phyloP scores from a whole-genome alignment of 1,140 invertebrate genomes.

The Drosophila persimilis region DNA sequence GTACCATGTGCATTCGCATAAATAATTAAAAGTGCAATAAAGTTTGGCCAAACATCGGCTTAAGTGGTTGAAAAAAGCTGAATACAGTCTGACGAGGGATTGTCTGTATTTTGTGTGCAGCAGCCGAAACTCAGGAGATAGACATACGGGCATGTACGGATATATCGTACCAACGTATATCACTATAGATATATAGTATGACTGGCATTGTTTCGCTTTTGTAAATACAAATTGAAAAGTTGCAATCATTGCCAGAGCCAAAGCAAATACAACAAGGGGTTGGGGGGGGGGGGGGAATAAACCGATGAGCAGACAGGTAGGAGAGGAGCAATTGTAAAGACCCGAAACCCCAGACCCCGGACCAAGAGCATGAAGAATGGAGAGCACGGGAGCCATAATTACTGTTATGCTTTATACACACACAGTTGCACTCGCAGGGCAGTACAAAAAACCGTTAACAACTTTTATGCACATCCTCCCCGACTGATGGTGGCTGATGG shows the following conservation, averaged over 20 bases:
- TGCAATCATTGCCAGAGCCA: constrained; percentile 44
- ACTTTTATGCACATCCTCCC: constrained; percentile 23
- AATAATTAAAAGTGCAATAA: no score
- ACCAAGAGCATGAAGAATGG: constrained; percentile 18
- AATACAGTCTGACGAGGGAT: constrained; percentile 5
- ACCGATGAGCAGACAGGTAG: constrained; percentile 37
- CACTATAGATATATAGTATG: constrained; percentile 27
- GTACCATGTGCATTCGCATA: no score
- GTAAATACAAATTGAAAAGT: constrained; percentile 62
- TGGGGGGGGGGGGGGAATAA: constrained; percentile 4
- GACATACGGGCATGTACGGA: constrained; percentile 1
- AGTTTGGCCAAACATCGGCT: constrained; percentile 9
- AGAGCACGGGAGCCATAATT: constrained; percentile 49
- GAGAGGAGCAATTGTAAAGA: constrained; percentile 16
- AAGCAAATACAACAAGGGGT: constrained; percentile 44
- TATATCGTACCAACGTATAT: neutral
- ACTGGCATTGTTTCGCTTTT: constrained; percentile 46
- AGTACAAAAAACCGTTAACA: constrained; percentile 32
- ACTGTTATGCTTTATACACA: constrained; percentile 55
- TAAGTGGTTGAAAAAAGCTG: constrained; percentile 18
- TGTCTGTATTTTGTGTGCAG: constrained; percentile 20
- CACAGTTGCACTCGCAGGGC: neutral
- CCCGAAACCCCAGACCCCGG: neutral
- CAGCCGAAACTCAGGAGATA: constrained; percentile 4
- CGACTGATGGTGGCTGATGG: constrained; percentile 1